Base-by-base conservation (phyloP, 2,797 vertebrate genomes). In the Gambelia wislizenii region DNA sequence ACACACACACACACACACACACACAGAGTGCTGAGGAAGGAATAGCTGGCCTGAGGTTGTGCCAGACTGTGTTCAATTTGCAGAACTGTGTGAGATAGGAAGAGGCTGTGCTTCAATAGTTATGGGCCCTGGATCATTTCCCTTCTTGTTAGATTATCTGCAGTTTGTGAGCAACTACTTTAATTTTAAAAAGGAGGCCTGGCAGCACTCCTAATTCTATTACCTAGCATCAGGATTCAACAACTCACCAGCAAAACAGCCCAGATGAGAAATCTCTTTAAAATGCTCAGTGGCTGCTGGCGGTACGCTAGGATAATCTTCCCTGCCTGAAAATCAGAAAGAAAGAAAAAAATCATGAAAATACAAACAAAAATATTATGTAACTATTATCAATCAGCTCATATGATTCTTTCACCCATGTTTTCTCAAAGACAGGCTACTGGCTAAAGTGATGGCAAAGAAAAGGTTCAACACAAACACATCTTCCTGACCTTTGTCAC, bases 221-320 rank as follows among this genome's bases (percentile, higher is more conserved):
- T 96, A 96, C 95, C 93, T 95, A 95, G 92, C 94, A 95, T 94
- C 92, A 93, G 92, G 94, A 95, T 94, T 95, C 91, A 93, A 95
- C 91, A 90, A 98, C 98, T 36, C 97, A 98, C 98, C 98, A 98
- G 96, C 89, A 98, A 80, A 94, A 97, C 2, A 85, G 98, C 96
- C 97, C 97, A 98, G 87, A 96, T 95, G 4, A 98, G 93, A 96
- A 98, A 98, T 87, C 98, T 96, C 92, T 96, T 94, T 89, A 98
- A 94, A 95, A 98, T 95, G 56, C 93, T 96, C 91, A 93, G 0
- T 81, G 95, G 96, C 86, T 87, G 94, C 80, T 96, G 96, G 88
- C 91, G 97, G 92, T 96, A 98, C 95, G 95, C 97, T 88, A 98
- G 87, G 30, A 98, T 93, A 85, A 98, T 98, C 93, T 98, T 98